Evolutionary conservation across 2,888 invertebrate species (phyloP).

Genomic region (Lithophane semibrunnea): DNA sequence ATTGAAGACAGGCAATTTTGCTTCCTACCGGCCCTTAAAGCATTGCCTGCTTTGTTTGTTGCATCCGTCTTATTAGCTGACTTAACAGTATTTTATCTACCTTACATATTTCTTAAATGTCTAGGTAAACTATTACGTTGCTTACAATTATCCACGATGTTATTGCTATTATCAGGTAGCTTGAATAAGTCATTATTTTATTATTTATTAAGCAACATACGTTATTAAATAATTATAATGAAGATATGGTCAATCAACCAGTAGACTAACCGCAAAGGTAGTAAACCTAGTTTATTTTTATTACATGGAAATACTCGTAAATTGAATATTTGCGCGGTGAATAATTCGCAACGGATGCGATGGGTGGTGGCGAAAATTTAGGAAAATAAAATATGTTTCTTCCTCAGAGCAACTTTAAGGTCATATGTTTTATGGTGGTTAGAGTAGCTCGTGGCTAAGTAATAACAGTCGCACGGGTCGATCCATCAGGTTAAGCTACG

Average conservation of each 20-base stretch:
- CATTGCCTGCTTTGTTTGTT: conserved; percentile 16
- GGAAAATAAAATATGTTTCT: conserved; percentile 11
- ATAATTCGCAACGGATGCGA: conserved; percentile 14
- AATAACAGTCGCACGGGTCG: too few species aligned
- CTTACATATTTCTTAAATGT: conserved; percentile 2
- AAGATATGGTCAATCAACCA: not conserved
- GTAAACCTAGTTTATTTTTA: conserved; percentile 39
- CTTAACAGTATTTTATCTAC: not conserved
- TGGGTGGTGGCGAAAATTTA: conserved; percentile 7
- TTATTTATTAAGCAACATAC: conserved; percentile 5
- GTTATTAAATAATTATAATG: conserved; percentile 8
- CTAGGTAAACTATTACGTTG: not conserved
- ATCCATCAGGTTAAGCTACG: too few species aligned
- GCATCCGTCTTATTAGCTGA: conserved; percentile 2
- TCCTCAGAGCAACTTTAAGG: not conserved
- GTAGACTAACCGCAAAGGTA: conserved; percentile 11
- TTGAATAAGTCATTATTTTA: conserved; percentile 12
- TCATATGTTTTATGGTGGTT: not conserved
- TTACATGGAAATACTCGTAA: conserved; percentile 1
- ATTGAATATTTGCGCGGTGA: conserved; percentile 15
- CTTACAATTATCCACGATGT: conserved; percentile 1
- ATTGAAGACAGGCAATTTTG: too few species aligned
- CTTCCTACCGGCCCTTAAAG: too few species aligned
- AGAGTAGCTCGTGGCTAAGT: too few species aligned
- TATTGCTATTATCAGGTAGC: not conserved